These are phyloP conservation scores for Corvus hawaiiensis DNA, from an alignment of 2,113 vertebrate species.

Conservation along the genomic window DNA sequence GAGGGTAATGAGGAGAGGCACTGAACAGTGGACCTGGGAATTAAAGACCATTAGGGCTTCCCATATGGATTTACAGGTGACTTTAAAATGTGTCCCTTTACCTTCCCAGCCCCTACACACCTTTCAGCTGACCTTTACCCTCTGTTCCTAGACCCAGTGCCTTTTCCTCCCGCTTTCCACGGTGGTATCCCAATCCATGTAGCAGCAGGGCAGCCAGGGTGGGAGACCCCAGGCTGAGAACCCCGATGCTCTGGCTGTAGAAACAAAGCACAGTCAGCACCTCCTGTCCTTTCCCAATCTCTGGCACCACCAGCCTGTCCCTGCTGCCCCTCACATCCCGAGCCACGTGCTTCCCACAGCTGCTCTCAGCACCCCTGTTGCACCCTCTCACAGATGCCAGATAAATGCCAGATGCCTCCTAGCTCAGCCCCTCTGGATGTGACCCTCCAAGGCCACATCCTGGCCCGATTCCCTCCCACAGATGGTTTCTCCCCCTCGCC, in stretches of 20 bases:
- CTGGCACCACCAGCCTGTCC: background rate
- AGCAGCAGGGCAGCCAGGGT: background rate
- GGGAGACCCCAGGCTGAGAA: background rate
- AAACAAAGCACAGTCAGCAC: background rate
- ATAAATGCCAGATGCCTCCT: background rate
- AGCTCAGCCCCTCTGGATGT: background rate
- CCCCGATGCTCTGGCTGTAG: accelerated
- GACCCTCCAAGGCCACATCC: background rate
- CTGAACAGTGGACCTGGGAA: background rate
- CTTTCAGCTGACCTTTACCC: background rate
- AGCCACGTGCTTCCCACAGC: background rate
- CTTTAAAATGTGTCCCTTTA: background rate
- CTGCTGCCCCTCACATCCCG: background rate
- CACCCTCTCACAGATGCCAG: background rate
- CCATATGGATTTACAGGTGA: background rate
- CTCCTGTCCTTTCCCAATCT: background rate
- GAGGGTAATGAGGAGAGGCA: background rate
- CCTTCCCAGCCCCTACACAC: background rate
- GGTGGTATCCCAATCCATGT: accelerated
- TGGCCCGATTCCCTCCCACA: background rate
- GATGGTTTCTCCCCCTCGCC: background rate
- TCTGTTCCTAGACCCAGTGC: too few relatives aligned
- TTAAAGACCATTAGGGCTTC: background rate
- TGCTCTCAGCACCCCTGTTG: background rate
- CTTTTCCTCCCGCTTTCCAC: background rate